Conservation (phyloP, 2,797 vertebrate species). For the Paratrypauchen microcephalus region DNA sequence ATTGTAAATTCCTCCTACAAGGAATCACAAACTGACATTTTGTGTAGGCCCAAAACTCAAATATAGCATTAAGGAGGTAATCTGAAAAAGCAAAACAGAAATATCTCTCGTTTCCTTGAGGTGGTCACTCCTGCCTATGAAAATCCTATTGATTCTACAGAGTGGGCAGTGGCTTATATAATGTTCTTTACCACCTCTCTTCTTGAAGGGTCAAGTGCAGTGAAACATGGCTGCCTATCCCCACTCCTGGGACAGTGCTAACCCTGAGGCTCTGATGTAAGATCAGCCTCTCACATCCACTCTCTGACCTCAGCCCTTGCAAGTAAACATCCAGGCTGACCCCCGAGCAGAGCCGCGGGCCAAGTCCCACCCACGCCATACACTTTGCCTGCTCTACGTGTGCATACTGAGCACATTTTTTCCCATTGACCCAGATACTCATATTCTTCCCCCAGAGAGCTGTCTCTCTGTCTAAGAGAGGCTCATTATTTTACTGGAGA, state of each 20-base stretch:
- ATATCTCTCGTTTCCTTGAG: not conserved
- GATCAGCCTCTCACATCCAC: constrained; percentile 57
- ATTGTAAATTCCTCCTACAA: not conserved
- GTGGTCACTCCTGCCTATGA: not conserved
- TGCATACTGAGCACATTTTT: constrained; percentile 42
- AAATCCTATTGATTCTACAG: not conserved
- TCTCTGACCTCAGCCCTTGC: constrained; percentile 39
- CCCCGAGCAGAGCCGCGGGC: constrained; percentile 39
- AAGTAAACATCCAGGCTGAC: constrained; percentile 53
- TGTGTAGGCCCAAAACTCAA: not conserved
- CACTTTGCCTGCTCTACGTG: constrained; percentile 45
- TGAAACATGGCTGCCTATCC: constrained; percentile 37
- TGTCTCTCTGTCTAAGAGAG: constrained; percentile 55
- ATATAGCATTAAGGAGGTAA: not conserved
- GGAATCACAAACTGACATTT: not conserved
- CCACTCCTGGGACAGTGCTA: constrained; percentile 33
- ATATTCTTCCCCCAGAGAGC: constrained; percentile 64
- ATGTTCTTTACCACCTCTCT: constrained; percentile 18
- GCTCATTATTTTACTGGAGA: constrained; percentile 68
- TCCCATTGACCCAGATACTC: constrained; percentile 72
- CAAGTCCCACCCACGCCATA: constrained; percentile 51
- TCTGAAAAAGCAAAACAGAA: not conserved
- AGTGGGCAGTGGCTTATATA: constrained; percentile 37
- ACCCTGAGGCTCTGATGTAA: constrained; percentile 49
- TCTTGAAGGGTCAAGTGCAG: constrained; percentile 46